Evolutionary conservation across 2,888 invertebrate species (phyloP), one percentile per base, ranked within the genome.

Genomic region (Cenopis cana): DNA sequence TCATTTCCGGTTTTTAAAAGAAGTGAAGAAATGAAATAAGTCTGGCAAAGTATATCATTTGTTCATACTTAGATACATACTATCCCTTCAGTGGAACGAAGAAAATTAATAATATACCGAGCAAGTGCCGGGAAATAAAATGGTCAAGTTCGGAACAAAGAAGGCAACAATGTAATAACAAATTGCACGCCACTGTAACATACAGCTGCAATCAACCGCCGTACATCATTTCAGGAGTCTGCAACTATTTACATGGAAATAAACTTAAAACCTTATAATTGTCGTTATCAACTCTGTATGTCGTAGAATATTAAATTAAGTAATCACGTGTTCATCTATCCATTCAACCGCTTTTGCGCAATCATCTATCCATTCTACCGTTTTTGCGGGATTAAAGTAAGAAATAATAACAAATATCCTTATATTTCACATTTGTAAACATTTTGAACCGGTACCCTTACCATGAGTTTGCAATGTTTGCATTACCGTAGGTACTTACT

Each of bases 141-240:
- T 38, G 20, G n/a, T 24, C 52, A 52, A 64, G 52, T 64, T 38
- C 12, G n/a, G 52, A 64, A 36, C 52, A 54, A 54, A 64, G 52
- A 55, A 9, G 55, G 20, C 11, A 61, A 62, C 64, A 54, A 64
- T 52, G 38, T 54, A 54, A 64, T 54, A 54, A 54, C 64, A 54
- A 62, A 62, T 50, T 36, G 61, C 61, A 50, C 14, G 50, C 62
- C 36, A 36, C 52, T n/a, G 60, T 17, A 60, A 62, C 41, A 33
- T 38, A 20, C 38, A 54, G 62, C 18, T 62, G 50, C 38, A 52
- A 64, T 64, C 64, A 64, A 33, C 50, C n/a, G 36, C 36, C 36
- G 62, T 62, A 52, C 52, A 62, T 62, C 62, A 62, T 61, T 61
- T 46, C 46, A 61, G 52, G 36, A 52, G 62, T 62, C n/a, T 18